Base-by-base conservation (phyloP, 2,888 invertebrate genomes). In the Galerucella nymphaeae region DNA sequence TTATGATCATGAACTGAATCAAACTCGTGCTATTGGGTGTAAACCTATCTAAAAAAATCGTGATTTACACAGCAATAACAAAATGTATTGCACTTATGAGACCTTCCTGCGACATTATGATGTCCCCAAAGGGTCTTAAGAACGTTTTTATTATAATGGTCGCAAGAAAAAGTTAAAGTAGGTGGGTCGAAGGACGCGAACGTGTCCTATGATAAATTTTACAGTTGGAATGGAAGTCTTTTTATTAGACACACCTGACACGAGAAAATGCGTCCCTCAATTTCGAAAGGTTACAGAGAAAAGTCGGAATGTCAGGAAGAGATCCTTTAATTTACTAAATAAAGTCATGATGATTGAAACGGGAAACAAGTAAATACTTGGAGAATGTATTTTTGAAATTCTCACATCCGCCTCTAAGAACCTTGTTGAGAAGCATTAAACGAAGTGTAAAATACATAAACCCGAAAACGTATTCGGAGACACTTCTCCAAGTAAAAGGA, bases 41-140 rank as follows among this genome's bases (percentile, higher is more conserved):
- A 59, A 68, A 57, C 53, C 61, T 53, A 69, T 69, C 69, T 3
- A 53, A 53, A 59, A 65, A 63, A 68, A 71, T 68, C 74, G 68
- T 74, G 74, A 74, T 74, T 71, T 74, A 71, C 64, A 42, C 23
- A 30, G 65, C 70, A 74, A 74, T 74, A 74, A 68, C 71, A 59
- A 71, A 74, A 74, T 71, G 65, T 71, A 74, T 67, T 67, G 74
- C 74, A 71, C 74, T 74, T 74, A 67, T 71, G 74, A 71, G 74
- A 74, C 74, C 68, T 16, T 30, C 53, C 23, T 57, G 57, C 42
- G 55, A 65, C 71, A 74, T 74, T 71, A 74, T 64, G 70, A 71
- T 45, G 68, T 74, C 74, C 71, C 74, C 68, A 55, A 67, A 74
- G 71, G 71, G 74, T 71, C 71, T 67, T 64, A 20, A 58, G 61